Conservation (phyloP, 2,888 invertebrate genomes). For the Adelphocoris suturalis region DNA sequence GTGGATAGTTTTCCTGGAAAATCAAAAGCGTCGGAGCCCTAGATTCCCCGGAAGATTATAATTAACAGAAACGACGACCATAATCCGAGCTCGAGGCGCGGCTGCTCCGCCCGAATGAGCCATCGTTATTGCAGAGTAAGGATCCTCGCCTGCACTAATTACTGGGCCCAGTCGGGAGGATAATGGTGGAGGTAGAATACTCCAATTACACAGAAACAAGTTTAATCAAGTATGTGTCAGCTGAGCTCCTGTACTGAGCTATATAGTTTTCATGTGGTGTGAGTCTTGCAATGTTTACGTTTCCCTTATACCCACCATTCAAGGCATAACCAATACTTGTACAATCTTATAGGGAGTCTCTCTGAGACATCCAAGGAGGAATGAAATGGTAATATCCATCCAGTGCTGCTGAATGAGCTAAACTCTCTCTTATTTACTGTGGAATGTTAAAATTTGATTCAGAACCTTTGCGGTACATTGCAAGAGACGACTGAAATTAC, state of each 20-base stretch:
- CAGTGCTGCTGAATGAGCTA: too few relatives aligned
- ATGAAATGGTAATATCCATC: too few relatives aligned
- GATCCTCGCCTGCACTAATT: slow-evolving; percentile 1
- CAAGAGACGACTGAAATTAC: too few relatives aligned
- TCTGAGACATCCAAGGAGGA: too few relatives aligned
- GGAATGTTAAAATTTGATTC: too few relatives aligned
- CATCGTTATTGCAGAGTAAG: slow-evolving; percentile 34
- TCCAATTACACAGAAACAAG: background rate
- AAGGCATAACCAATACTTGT: too few relatives aligned
- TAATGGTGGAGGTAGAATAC: background rate
- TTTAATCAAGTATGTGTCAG: background rate
- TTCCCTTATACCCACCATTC: too few relatives aligned
- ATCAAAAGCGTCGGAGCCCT: background rate
- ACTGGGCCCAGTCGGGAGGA: background rate
- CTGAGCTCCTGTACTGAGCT: background rate
- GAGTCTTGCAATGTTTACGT: too few relatives aligned
- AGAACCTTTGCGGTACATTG: too few relatives aligned
- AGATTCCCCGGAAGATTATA: slow-evolving; percentile 17
- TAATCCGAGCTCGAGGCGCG: background rate
- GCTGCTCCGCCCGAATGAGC: background rate
- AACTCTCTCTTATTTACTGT: too few relatives aligned
- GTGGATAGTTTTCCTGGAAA: too few relatives aligned
- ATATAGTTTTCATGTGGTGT: background rate
- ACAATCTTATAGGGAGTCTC: too few relatives aligned
- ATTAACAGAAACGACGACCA: background rate